Conservation (phyloP, 2,797 vertebrate species). For the Mallotus villosus region DNA sequence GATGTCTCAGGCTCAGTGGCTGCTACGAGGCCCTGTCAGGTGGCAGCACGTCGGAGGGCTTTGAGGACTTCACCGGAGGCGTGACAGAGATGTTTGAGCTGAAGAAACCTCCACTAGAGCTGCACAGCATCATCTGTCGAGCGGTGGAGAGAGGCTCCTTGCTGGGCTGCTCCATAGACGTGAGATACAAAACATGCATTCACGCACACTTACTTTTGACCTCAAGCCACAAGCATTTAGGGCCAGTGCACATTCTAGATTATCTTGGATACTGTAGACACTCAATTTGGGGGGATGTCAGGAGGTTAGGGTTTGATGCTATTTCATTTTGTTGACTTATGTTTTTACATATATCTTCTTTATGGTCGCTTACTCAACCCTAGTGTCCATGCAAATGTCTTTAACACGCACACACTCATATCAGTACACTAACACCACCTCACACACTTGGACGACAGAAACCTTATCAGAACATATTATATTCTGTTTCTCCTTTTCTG, state of each 20-base stretch:
- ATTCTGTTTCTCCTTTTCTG: neutral
- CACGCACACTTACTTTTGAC: neutral
- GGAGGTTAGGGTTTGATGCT: too few relatives aligned
- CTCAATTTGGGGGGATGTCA: too few relatives aligned
- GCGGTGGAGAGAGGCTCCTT: conserved; percentile 81
- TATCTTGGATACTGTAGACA: too few relatives aligned
- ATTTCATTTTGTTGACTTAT: too few relatives aligned
- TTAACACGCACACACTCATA: neutral
- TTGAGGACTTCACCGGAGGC: conserved; percentile 84
- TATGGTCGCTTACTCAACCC: too few relatives aligned
- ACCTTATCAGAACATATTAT: neutral
- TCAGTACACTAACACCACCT: neutral
- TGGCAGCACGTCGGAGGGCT: conserved; percentile 82
- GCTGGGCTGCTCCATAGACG: conserved; percentile 82
- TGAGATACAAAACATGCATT: conserved; percentile 55
- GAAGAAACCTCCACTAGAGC: conserved; percentile 68
- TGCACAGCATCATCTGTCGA: conserved; percentile 77
- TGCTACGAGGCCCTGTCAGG: conserved; percentile 82
- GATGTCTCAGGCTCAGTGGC: conserved; percentile 71
- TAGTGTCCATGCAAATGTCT: too few relatives aligned
- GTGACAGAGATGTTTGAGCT: conserved; percentile 84
- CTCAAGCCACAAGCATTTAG: too few relatives aligned
- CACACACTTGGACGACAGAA: neutral
- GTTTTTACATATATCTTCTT: too few relatives aligned
- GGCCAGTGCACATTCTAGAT: too few relatives aligned